These are phyloP conservation scores for Pachyseris speciosa DNA, from an alignment of 64 coral and sea anemone genomes.

Conservation along the genomic window DNA sequence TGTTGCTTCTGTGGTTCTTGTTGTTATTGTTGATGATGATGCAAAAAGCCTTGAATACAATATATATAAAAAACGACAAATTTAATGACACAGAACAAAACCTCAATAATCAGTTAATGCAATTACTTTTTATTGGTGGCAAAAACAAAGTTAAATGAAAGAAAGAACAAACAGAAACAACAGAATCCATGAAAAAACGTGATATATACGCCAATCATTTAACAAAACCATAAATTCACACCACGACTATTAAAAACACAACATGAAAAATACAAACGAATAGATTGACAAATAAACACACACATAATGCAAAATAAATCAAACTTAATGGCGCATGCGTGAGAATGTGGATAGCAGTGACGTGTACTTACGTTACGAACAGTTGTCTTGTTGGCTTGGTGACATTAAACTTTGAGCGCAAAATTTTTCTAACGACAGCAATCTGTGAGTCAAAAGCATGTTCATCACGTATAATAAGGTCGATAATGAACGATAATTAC, in stretches of 20 bases:
- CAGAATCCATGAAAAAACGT: no score
- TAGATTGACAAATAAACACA: not conserved
- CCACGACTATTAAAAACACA: not conserved
- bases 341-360: not conserved
- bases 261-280: not conserved
- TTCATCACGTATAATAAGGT: conserved; percentile 8
- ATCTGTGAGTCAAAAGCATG: conserved; percentile 32
- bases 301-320: not conserved
- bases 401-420: conserved; percentile 68
- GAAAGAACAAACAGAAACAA: no score
- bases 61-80: no score
- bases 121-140: no score
- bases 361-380: conserved; percentile 64
- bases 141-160: no score
- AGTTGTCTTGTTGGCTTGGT: conserved; percentile 50
- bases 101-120: no score
- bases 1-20: no score
- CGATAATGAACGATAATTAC: not conserved
- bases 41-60: no score
- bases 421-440: conserved; percentile 1
- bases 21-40: no score
- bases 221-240: no score
- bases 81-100: no score
- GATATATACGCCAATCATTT: no score
- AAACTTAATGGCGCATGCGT: not conserved